Base-by-base conservation (phyloP, 1,140 invertebrate species). In the Drosophila busckii region DNA sequence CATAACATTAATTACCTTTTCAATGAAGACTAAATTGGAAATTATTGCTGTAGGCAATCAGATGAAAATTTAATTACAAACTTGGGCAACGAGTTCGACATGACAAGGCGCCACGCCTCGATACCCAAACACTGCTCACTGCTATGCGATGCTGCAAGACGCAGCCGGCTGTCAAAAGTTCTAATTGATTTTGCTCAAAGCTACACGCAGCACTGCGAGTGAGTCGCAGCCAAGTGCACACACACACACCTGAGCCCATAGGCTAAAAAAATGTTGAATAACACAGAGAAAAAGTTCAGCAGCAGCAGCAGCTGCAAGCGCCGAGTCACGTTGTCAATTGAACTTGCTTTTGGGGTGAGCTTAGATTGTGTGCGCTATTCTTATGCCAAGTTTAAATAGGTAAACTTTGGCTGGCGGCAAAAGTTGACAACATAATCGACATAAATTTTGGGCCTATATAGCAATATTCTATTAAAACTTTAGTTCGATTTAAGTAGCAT, bases 341-440 rank as follows among this genome's bases (percentile, higher is more conserved):
- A 73, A 82, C 56, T 73, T 70, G 26, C 32, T 53, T 68, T 41
- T 52, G 42, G 38, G 26, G 10, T 35, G 10, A 6, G 7, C 54
- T 16, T 20, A 10, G 12, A 10, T 17, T 23, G 16, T 55, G 40
- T 17, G 20, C 32, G 46, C 37, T 23, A 42, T 26, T 59, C 55
- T 60, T 55, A 20, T 31, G 29, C 45, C 54, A 80, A 78, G 58
- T 78, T 78, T 80, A 78, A 78, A 78, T 78, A 80, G 73, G 64
- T 54, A 78, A 78, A 78, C 63, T 78, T 78, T 44, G 23, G 9
- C 44, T 10, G 35, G 20, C 40, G 25, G 68, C 54, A 52, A 80
- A 78, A 78, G 73, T 78, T 78, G 73, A 78, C 73, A 68, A 71
- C 65, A 78, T 78, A 82, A 82, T 80, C 73, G 73, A 80, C 64